Evolutionary conservation across 2,888 invertebrate species (phyloP), one percentile per base, ranked within the genome.

Genomic region (Machimus atricapillus): DNA sequence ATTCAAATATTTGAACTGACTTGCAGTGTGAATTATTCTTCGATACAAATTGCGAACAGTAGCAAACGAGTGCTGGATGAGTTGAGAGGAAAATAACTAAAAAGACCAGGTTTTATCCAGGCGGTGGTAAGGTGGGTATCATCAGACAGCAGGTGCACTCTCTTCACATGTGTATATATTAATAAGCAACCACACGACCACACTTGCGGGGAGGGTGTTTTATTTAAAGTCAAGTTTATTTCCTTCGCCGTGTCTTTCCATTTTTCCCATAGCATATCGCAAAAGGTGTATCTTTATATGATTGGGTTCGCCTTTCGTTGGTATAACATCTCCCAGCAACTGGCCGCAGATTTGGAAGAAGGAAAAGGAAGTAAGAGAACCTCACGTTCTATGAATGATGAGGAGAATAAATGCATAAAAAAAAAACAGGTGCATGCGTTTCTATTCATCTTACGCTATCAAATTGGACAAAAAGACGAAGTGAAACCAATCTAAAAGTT

Each of bases 121-220:
- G 74, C 86, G 77, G 46, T 73, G 83, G 86, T 73, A 86, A 40
- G 66, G 86, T 87, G 86, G 86, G 87, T 86, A 87, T 86, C 82
- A 86, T 8, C 82, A 82, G 82, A 74, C 46, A 74, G 85, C 85
- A 85, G 85, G 85, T 85, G 85, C 40, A 19, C 74, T 31, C 27
- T 37, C 58, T 31, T 12, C 74, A 34, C 85, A 73, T 74, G n/a
- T 85, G 85, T 31, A 31, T 31, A n/a, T 74, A 73, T 85, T 82
- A 85, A 85, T 85, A 74, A 74, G 52, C 85, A 0, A 46, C 74
- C 74, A 12, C 23, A 85, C 74, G 66, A 66, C 19, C n/a, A 82
- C 82, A 82, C 58, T 56, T 66, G 40, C 58, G 37, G 34, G 37
- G 34, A 66, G 82, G 9, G 27, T 34, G 56, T 52, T 81, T 81